phyloP scores from a whole-genome alignment of 2,113 vertebrate species.

The Vombatus ursinus region DNA sequence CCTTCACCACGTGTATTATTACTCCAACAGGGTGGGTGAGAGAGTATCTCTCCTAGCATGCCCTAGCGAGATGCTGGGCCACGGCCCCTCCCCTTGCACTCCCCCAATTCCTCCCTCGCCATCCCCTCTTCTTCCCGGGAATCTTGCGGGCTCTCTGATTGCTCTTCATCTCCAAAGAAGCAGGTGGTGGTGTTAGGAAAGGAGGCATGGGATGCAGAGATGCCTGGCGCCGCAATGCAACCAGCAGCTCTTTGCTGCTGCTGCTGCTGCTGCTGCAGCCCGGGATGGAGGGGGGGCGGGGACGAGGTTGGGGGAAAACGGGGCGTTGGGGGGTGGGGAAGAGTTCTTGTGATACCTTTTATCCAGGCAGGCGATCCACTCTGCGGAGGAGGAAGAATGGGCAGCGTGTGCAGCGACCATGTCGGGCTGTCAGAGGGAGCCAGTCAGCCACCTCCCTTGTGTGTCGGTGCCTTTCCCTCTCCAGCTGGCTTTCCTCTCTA shows the following conservation, averaged over 20 bases:
- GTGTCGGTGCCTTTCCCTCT: neutral
- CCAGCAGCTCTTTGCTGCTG: neutral
- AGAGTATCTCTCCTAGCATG: neutral
- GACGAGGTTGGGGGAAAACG: no score
- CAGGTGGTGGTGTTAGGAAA: neutral
- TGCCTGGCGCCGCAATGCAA: neutral
- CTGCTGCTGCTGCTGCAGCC: neutral
- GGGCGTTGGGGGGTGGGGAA: neutral
- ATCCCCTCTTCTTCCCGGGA: neutral
- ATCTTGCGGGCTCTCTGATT: slow-evolving; percentile 51
- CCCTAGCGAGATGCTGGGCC: neutral
- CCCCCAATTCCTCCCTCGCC: neutral
- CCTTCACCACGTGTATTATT: neutral
- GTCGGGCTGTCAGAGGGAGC: slow-evolving; percentile 78
- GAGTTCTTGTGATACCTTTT: slow-evolving; percentile 88
- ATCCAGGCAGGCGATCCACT: slow-evolving; percentile 96
- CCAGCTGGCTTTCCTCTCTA: neutral
- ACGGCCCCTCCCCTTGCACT: neutral
- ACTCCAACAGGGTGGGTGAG: neutral
- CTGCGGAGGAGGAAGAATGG: slow-evolving; percentile 90
- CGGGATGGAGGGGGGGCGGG: neutral
- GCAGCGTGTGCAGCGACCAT: slow-evolving; percentile 95
- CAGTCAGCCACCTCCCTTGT: slow-evolving; percentile 4
- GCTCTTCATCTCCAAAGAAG: slow-evolving; percentile 57
- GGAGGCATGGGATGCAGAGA: neutral